Evolutionary conservation across 92 coral and sea anemone species (phyloP), one percentile per base, ranked within the genome.

Genomic region (Isaurus tuberculatus): DNA sequence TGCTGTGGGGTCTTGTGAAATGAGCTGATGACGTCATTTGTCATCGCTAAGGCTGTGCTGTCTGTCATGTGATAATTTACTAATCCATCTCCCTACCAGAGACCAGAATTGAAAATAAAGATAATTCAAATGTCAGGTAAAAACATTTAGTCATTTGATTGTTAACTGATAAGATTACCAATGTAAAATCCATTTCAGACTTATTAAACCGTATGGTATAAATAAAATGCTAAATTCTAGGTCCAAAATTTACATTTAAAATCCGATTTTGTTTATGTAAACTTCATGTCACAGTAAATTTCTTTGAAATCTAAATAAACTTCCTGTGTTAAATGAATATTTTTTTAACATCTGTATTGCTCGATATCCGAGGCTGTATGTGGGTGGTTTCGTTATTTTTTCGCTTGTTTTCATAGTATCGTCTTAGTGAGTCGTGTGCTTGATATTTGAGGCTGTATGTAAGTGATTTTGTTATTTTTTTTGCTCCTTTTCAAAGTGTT

Each of bases 241-340:
- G n/a, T n/a, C n/a, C n/a, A n/a, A n/a, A 8, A 55, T 55, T 20
- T 19, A 55, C 63, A n/a, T 55, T 55, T 55, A 55, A n/a, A 55
- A 55, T 34, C 25, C 14, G 25, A 32, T 23, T 17, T 70, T 22
- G 48, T 9, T 34, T 36, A n/a, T 37, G n/a, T 34, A 37, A 70
- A 70, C 40, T 70, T 70, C 0, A 4, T 19, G 72, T 43, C 46
- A 37, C 23, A 36, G 25, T 19, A 36, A 22, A 20, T 37, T 28
- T 34, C 53, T 10, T 36, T n/a, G 29, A 11, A 37, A 5, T 19
- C 2, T 7, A 74, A 19, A 57, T 74, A 74, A 74, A 74, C 80
- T 74, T 74, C 80, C 80, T 74, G 80, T 74, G 80, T 74, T 65
- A 74, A 74, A 15, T 30, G 10, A 51, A 40, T 74, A 43, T 74